These are phyloP conservation scores for Dromiciops gliroides DNA, from an alignment of 2,113 vertebrate genomes.

Conservation along the genomic window DNA sequence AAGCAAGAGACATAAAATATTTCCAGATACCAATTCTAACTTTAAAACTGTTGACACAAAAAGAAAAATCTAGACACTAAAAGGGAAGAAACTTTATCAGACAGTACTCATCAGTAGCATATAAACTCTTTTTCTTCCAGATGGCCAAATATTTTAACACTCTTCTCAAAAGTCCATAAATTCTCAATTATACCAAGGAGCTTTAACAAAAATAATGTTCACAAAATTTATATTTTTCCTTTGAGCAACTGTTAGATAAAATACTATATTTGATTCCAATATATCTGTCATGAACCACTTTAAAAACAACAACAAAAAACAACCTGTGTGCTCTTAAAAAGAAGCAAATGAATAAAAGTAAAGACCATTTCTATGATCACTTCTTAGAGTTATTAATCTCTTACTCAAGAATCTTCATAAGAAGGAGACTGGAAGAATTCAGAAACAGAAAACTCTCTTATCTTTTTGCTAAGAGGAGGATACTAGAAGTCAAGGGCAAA, in stretches of 20 bases:
- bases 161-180: background rate
- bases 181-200: conserved; percentile 4
- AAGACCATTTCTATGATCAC: background rate
- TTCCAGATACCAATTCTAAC: background rate
- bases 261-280: background rate
- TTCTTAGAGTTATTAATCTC: background rate
- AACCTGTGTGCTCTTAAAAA: background rate
- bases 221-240: conserved; percentile 25
- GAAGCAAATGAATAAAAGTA: background rate
- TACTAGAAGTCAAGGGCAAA: background rate
- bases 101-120: conserved; percentile 34
- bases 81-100: conserved; percentile 1
- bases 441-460: background rate
- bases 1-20: background rate
- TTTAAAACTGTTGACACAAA: background rate
- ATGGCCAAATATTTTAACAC: conserved; percentile 33
- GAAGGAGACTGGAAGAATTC: background rate
- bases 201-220: conserved; percentile 25
- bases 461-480: background rate
- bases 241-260: background rate
- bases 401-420: background rate
- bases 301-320: background rate
- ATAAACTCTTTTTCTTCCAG: conserved; percentile 31
- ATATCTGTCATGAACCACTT: background rate
- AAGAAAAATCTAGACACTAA: conserved; percentile 11